Evolutionary conservation across 92 coral and sea anemone genomes (phyloP).

Genomic region (Meandrina meandrites): DNA sequence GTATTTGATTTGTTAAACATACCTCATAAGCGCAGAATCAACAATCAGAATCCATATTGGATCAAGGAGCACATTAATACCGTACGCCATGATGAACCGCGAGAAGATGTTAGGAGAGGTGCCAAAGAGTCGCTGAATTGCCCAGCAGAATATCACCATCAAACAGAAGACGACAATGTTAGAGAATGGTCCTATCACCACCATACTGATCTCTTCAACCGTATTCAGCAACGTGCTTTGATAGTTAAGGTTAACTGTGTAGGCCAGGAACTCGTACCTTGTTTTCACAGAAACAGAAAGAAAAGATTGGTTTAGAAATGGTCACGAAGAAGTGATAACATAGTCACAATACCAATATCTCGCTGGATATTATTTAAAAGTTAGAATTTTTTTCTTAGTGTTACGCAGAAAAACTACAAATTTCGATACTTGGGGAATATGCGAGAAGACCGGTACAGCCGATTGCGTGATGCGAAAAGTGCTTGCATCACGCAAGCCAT

Average conservation of each 20-base stretch:
- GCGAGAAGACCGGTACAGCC: too few species aligned
- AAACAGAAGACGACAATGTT: slow-evolving; percentile 80
- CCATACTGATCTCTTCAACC: slow-evolving; percentile 86
- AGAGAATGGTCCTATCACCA: slow-evolving; percentile 87
- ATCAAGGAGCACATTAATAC: slow-evolving; percentile 85
- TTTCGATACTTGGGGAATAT: too few species aligned
- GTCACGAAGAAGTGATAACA: neutral
- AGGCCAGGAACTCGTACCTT: slow-evolving; percentile 93
- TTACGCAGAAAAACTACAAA: too few species aligned
- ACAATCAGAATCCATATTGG: slow-evolving; percentile 94
- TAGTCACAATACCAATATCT: neutral
- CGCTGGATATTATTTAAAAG: too few species aligned
- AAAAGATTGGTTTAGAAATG: neutral
- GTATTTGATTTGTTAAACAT: neutral
- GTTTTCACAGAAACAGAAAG: neutral
- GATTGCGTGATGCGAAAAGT: too few species aligned
- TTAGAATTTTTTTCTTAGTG: too few species aligned
- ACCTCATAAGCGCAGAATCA: slow-evolving; percentile 91
- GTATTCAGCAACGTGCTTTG: slow-evolving; percentile 92
- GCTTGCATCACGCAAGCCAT: too few species aligned
- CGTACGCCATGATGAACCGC: slow-evolving; percentile 95
- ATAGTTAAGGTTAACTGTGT: slow-evolving; percentile 94
- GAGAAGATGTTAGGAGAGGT: slow-evolving; percentile 90
- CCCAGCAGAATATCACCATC: slow-evolving; percentile 75
- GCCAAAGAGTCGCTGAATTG: slow-evolving; percentile 83